Base-by-base conservation (phyloP, 1,140 invertebrate genomes). In the Centruroides vittatus region DNA sequence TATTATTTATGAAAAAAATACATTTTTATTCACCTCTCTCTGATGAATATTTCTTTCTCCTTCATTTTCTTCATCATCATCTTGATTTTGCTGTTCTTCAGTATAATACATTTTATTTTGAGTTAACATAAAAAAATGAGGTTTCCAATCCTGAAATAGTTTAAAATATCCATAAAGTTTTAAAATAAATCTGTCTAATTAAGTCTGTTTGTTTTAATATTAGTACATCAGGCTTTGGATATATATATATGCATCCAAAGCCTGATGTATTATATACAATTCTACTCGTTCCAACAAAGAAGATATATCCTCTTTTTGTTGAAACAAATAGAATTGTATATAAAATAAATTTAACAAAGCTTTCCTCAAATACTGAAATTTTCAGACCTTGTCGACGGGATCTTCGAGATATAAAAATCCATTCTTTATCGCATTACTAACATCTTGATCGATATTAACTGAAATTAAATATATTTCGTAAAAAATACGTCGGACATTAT, bases 111-210 rank as follows among this genome's bases (percentile, higher is more conserved):
- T 75, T 72, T 92, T 91, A 66, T 84, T 85, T 58, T 88, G 81
- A 0, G 89, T 94, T 10, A 98, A 74, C n/a, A 95, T 88, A 74
- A 98, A 96, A 70, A 93, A 93, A 75, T 96, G 93, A 0, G 89
- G 86, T 71, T 89, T 85, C 93, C 93, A 98, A 64, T 87, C 83
- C 72, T 76, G 65, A 6, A 23, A 53, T n/a, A n/a, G n/a, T 36
- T n/a, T 51, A 51, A 12, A n/a, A 50, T n/a, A n/a, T n/a, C n/a
- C 8, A 63, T 11, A 35, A 64, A 57, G 36, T 34, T 56, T 61
- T 48, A 10, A 50, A 8, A 35, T 61, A 46, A 23, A 23, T 12
- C 48, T 35, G 13, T 10, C 23, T 50, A 51, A 50, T 50, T 50
- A 12, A 12, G 11, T 1, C 11, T n/a, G 23, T 11, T 57, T 11